These are phyloP conservation scores for Ophioderma brevispina DNA, from an alignment of 35 echinoderm and acorn worm species.

Conservation along the genomic window DNA sequence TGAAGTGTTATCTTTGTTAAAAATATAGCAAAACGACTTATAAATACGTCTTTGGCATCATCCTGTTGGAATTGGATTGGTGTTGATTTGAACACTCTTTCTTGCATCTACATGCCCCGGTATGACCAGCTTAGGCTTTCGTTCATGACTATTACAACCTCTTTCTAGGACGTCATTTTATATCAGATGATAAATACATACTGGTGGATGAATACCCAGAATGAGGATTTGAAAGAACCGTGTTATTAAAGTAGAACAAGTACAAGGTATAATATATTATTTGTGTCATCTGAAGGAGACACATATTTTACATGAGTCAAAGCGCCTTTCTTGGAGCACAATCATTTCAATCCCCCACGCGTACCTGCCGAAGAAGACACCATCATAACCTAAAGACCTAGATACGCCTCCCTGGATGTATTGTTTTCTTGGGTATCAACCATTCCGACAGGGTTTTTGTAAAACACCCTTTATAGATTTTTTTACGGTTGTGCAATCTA, in stretches of 20 bases:
- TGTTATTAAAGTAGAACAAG: too few species aligned
- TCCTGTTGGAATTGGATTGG: too few species aligned
- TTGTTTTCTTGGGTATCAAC: not conserved
- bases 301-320: conserved; percentile 1
- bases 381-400: not conserved
- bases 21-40: not conserved
- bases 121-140: too few species aligned
- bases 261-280: not conserved
- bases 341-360: not conserved
- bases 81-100: too few species aligned
- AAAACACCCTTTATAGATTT: not conserved
- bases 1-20: conserved; percentile 2
- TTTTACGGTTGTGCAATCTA: not conserved
- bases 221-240: too few species aligned
- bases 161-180: too few species aligned
- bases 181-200: too few species aligned
- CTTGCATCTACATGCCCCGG: too few species aligned
- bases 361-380: not conserved
- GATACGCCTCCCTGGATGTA: not conserved
- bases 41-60: too few species aligned
- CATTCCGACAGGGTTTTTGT: not conserved
- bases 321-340: not conserved
- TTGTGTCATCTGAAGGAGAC: not conserved
- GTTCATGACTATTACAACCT: too few species aligned
- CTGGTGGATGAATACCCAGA: too few species aligned